Conservation (phyloP, 1,140 invertebrate genomes). For the Drosophila kanapiae region DNA sequence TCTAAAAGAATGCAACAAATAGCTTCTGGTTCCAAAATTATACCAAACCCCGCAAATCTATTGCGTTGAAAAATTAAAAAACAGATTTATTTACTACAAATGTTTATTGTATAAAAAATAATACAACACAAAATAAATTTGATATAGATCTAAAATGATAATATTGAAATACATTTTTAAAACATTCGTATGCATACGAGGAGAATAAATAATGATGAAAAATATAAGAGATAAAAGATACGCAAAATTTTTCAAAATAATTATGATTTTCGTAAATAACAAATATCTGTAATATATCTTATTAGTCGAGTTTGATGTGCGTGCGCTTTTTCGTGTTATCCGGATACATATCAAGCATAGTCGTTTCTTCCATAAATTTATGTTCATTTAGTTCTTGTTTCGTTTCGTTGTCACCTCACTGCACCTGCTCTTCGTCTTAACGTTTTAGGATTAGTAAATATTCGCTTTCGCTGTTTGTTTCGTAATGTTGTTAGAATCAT, state of each 20-base stretch:
- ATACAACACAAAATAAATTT: slow-evolving; percentile 80
- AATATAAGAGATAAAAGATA: slow-evolving; percentile 44
- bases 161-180: slow-evolving; percentile 66
- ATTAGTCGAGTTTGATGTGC: slow-evolving; percentile 75
- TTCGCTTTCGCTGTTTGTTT: slow-evolving; percentile 69
- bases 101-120: slow-evolving; percentile 78
- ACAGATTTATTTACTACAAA: slow-evolving; percentile 78
- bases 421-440: slow-evolving; percentile 58
- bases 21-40: no score
- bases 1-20: no score
- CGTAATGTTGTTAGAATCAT: slow-evolving; percentile 66
- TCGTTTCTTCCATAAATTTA: slow-evolving; percentile 50
- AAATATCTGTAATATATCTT: slow-evolving; percentile 49
- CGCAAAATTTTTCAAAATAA: slow-evolving; percentile 38
- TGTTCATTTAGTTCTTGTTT: slow-evolving; percentile 50
- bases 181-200: slow-evolving; percentile 79
- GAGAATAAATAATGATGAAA: slow-evolving; percentile 65
- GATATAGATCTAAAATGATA: slow-evolving; percentile 68
- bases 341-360: slow-evolving; percentile 68
- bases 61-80: not conserved
- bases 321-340: slow-evolving; percentile 80
- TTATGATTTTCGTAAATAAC: slow-evolving; percentile 43
- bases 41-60: not conserved
- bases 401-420: slow-evolving; percentile 80
- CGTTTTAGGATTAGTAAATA: slow-evolving; percentile 67